Evolutionary conservation across 2,888 invertebrate species (phyloP), one percentile per base, ranked within the genome.

Genomic region (Isotomurus palustris): DNA sequence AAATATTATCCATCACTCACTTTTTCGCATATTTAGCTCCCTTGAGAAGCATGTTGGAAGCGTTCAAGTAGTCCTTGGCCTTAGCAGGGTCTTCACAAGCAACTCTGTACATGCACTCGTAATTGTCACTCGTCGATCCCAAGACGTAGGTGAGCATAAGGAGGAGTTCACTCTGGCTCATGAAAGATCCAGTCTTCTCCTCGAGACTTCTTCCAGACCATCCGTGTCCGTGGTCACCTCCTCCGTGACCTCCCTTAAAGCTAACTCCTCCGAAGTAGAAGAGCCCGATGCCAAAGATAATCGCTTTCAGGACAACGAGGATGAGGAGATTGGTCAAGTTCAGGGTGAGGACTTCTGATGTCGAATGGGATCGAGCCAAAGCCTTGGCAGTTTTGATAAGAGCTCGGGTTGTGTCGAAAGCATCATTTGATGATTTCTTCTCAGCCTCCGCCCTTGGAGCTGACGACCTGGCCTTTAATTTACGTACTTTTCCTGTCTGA

Each of bases 291-390:
- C 88, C 87, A 70, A 89, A 83, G 61, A 91, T 86, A 6, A 91
- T 77, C 0, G 87, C 87, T 76, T 91, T 91, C 60, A 91, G 77
- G 28, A 91, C 81, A 49, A 91, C 79, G 55, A 91, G 79, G 60
- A 91, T 84, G 45, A 91, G 78, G 62, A 91, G 76, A 74, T 90
- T 91, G 0, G 89, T 88, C 56, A 91, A 76, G 76, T 91, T 91
- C 52, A 91, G 76, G 71, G 89, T 91, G 44, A 91, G 76, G 2
- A 88, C 85, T 84, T 85, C 76, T 1, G 74, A 73, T 44, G 69
- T 69, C 17, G 67, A 67, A 40, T 66, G 65, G 29, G 70, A 69
- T 12, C 70, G 60, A 27, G 70, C 70, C 17, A 71, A 53, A 35
- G 69, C 70, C 41, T 64, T 66, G 8, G 67, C 68, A 8, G 67